Conservation (phyloP, 2,113 vertebrate genomes). For the Eidolon helvum region DNA sequence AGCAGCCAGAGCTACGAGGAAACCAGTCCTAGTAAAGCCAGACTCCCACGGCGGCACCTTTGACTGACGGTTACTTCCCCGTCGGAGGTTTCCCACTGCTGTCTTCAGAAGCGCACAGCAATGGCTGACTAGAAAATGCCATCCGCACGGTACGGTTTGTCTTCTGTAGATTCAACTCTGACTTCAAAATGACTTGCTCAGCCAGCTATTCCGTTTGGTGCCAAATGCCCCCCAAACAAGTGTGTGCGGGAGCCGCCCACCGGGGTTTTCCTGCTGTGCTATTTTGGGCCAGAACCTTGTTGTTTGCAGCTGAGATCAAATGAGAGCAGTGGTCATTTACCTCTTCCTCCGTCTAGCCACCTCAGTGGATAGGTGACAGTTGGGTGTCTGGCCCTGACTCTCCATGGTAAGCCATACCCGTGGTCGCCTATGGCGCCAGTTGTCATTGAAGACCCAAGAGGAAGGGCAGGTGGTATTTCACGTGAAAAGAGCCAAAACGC, state of each 20-base stretch:
- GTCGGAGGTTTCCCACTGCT: not conserved
- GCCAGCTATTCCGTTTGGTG: not conserved
- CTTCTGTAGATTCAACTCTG: not conserved
- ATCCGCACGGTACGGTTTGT: not conserved
- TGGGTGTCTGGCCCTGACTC: not conserved
- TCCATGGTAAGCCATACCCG: too few relatives aligned
- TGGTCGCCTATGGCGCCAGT: not conserved
- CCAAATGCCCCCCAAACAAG: fast-evolving
- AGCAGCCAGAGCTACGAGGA: not conserved
- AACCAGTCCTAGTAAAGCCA: not conserved
- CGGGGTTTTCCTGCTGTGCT: not conserved
- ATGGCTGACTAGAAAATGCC: not conserved
- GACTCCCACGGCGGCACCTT: not conserved
- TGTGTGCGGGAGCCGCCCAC: not conserved
- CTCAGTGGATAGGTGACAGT: fast-evolving
- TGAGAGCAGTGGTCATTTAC: not conserved
- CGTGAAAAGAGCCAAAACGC: not conserved
- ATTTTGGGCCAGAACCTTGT: not conserved
- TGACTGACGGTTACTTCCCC: not conserved
- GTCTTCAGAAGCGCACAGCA: not conserved
- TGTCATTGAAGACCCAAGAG: not conserved
- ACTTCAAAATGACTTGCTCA: not conserved
- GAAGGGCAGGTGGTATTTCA: not conserved
- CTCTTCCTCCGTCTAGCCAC: not conserved
- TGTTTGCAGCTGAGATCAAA: too few relatives aligned